Base-by-base conservation (phyloP, 1,140 invertebrate species). In the Portunus trituberculatus region DNA sequence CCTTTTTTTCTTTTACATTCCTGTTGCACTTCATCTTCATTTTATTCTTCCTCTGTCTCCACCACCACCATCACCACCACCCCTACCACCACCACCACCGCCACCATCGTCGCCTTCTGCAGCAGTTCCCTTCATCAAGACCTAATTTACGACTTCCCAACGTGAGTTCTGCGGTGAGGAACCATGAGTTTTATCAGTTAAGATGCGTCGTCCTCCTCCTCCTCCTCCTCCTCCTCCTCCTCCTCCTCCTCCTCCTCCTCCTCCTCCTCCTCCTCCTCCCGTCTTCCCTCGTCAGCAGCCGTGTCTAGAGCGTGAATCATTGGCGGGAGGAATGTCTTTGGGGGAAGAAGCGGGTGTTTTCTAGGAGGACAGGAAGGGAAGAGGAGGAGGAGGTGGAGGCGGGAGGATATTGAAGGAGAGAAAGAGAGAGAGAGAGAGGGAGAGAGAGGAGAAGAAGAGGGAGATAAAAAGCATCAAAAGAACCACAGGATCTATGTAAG, bases 111-210 rank as follows among this genome's bases (percentile, higher is more conserved):
- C 67, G 12, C 52, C 52, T 59, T 10, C 52, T 59, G 12, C 52
- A 59, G 52, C 52, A 59, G 52, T 59, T 59, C 52, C 52, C 52
- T 59, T 59, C 52, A 59, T 59, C 52, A 59, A 10, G n/a, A 76
- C 20, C 67, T 76, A n/a, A 76, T 76, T 76, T 76, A 76, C 25
- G n/a, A 76, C 67, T 20, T n/a, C 67, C 67, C 20, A 7, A 25
- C 20, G n/a, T 76, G 67, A 76, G 67, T 76, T 76, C 20, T 76
- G 67, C 67, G 67, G 67, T 3, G 20, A 76, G 20, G 67, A 76
- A 76, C 67, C 67, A 76, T n/a, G 67, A 12, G 52, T 76, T n/a
- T 76, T 76, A 76, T 76, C n/a, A n/a, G 67, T n/a, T 76, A 76
- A 76, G 20, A 25, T 25, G 67, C 67, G 7, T 76, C 20, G 3